A percentile compares a stretch with the other conserved stretches of the same genome.
phyloP scores from a whole-genome alignment of 2,797 vertebrate species.

The Enteromius mattozi region DNA sequence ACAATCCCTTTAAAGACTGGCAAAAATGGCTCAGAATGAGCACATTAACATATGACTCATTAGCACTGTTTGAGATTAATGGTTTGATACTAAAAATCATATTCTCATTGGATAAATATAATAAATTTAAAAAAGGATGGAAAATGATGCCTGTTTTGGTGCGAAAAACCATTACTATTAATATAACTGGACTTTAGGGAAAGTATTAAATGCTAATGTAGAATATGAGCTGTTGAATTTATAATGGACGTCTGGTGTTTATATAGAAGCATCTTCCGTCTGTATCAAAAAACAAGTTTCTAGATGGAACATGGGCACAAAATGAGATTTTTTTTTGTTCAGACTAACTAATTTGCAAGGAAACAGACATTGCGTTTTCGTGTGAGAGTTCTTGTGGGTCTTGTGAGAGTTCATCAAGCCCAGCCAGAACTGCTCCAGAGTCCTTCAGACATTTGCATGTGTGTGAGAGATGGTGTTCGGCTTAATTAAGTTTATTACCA shows the following conservation, averaged over 20 bases:
- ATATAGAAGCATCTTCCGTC: neutral
- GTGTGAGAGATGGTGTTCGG: neutral
- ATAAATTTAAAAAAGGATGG: neutral
- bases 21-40: neutral
- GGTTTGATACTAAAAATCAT: neutral
- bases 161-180: slow-evolving; percentile 2
- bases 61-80: neutral
- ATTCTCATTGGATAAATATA: neutral
- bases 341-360: neutral
- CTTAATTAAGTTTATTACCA: neutral
- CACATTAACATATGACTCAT: neutral
- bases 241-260: neutral
- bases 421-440: neutral
- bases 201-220: neutral
- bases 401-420: neutral
- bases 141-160: neutral
- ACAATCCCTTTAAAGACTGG: neutral
- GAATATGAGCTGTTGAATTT: neutral
- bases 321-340: neutral
- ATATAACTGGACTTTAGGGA: neutral
- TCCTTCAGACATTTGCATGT: neutral
- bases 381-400: neutral
- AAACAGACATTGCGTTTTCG: neutral
- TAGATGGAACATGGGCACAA: neutral
- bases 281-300: neutral